Conservation (phyloP, 2,113 vertebrate genomes). For the Vanacampus margaritifer region DNA sequence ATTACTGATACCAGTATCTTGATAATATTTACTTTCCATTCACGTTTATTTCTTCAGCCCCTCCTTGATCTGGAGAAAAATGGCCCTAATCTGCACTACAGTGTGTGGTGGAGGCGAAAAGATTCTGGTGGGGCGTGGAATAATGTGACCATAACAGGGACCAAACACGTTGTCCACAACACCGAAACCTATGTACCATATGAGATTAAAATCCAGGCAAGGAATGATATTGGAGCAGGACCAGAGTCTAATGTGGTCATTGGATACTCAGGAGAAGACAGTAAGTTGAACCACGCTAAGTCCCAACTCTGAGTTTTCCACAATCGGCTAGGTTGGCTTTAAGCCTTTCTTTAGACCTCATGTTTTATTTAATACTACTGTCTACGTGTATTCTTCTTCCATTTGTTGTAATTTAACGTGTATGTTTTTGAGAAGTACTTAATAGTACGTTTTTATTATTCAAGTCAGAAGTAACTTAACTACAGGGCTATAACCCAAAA, state of each 20-base stretch:
- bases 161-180: constrained; percentile 77
- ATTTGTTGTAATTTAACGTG: too few relatives aligned
- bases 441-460: too few relatives aligned
- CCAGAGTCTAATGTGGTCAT: constrained; percentile 81
- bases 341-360: not conserved
- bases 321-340: not conserved
- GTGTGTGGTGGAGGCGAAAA: constrained; percentile 82
- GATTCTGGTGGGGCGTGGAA: constrained; percentile 80
- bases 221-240: constrained; percentile 86
- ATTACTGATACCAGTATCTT: not conserved
- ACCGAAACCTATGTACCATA: constrained; percentile 88
- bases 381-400: too few relatives aligned
- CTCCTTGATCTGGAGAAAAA: constrained; percentile 80
- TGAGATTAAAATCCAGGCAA: constrained; percentile 89
- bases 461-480: too few relatives aligned
- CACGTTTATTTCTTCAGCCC: constrained; percentile 30
- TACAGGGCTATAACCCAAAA: not conserved
- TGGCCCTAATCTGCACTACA: constrained; percentile 85
- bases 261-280: constrained; percentile 92
- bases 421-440: too few relatives aligned
- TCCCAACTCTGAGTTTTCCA: not conserved
- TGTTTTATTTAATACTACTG: not conserved
- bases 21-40: not conserved
- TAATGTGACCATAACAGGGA: constrained; percentile 72
- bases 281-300: constrained; percentile 70